phyloP scores from a whole-genome alignment of 2,888 invertebrate species.

The Saturnia japonica region DNA sequence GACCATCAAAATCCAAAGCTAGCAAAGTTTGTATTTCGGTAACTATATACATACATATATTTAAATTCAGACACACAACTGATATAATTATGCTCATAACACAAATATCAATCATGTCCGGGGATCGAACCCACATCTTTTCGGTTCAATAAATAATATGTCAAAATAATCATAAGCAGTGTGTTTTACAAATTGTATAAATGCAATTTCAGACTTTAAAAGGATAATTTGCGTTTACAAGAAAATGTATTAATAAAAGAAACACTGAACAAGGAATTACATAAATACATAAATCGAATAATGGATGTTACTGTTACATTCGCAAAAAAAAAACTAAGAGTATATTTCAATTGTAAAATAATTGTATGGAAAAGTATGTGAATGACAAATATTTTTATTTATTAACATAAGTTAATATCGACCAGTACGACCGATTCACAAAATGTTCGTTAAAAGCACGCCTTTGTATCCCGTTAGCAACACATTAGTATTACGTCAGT shows the following conservation, averaged over 20 bases:
- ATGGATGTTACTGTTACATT: background rate
- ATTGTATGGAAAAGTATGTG: background rate
- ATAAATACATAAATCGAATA: background rate
- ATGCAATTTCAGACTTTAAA: background rate
- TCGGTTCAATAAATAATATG: too few species aligned
- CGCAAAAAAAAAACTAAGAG: background rate
- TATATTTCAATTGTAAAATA: background rate
- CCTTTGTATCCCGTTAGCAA: background rate
- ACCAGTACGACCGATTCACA: background rate
- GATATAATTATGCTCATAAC: too few species aligned
- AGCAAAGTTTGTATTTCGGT: too few species aligned
- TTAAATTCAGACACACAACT: too few species aligned
- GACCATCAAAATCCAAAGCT: too few species aligned
- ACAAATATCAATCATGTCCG: too few species aligned
- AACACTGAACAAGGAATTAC: background rate
- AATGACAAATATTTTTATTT: background rate
- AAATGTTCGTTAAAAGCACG: background rate
- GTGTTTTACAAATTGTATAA: background rate
- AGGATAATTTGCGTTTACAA: background rate
- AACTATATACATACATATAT: too few species aligned
- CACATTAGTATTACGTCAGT: conserved; percentile 1
- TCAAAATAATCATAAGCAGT: background rate
- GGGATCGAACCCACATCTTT: too few species aligned
- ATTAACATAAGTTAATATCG: background rate
- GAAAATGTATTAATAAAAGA: background rate